Base-by-base conservation (phyloP, 2,888 invertebrate genomes). In the Microctonus hyperodae region DNA sequence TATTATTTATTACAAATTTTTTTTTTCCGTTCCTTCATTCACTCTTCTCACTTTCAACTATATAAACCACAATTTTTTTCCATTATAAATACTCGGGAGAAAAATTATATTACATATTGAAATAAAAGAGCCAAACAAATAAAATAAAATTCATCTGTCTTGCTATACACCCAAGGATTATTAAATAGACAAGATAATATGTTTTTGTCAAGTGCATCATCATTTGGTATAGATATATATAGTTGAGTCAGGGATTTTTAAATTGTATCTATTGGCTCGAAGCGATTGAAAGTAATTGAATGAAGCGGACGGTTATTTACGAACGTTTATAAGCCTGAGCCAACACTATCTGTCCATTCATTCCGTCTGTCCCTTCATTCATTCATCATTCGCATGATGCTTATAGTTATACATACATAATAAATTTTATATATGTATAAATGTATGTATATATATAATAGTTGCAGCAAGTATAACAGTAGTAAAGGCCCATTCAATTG, bases 231-330 rank as follows among this genome's bases (percentile, higher is more conserved):
- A 22, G 40, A n/a, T 64, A 65, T 64, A 57, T 33, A 58, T 62
- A 67, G 61, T 65, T 53, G n/a, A n/a, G n/a, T n/a, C n/a, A n/a
- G 67, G 72, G 71, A 72, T 83, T 83, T 83, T 81, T 83, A 83
- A 83, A 83, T 83, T 83, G 81, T 83, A 83, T 83, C 82, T 83
- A 83, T 83, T 83, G 83, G 83, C 82, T 79, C 80, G 80, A 79
- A 83, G 81, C 83, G 83, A 84, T 84, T 84, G 83, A 82, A 83
- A 82, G 83, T 84, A 83, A 84, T 83, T 84, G 83, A 83, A 83
- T 83, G 83, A 84, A 83, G 83, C 83, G 81, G 72, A 75, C 81
- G 81, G 82, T 83, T 83, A 83, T 83, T 83, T 84, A 83, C 83
- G 83, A 83, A 84, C 83, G 83, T 82, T 83, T 83, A 81, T 83